Evolutionary conservation across 1,140 invertebrate genomes (phyloP), one percentile per base, ranked within the genome.

Genomic region (Cylas formicarius): DNA sequence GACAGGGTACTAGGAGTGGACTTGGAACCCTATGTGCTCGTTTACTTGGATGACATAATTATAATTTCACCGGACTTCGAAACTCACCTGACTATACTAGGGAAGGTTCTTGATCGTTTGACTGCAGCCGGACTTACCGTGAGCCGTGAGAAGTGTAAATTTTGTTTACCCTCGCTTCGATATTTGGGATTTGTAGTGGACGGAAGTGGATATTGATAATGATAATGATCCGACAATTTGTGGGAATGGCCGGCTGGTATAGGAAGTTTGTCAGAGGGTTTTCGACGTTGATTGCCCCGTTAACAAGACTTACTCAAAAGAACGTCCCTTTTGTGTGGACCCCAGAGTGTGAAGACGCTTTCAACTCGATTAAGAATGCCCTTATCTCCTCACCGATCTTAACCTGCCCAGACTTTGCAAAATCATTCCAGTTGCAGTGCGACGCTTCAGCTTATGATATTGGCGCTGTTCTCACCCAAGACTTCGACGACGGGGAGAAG

Each of bases 211-310:
- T 7, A 58, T 59, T 7, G 41, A 55, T 38, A 52, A 46, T 3
- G 47, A 55, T 7, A 60, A 62, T 36, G 27, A 42, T 4, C 6
- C 11, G 13, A 21, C 53, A 0, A 50, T 63, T 9, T 4, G 45
- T 10, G 33, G 57, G 1, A 65, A 57, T 21, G 50, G 52, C 2
- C 21, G 28, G 4, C 66, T 74, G 66, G 54, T 73, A 70, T 40
- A 52, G 67, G 29, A 52, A 65, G 11, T 74, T 72, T 44, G 49
- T 72, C 7, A 50, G 53, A 22, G 51, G 68, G 26, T 61, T 70
- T 34, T 51, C 66, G 3, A 49, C 51, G 5, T n/a, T 68, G 4
- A 56, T 60, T 7, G 54, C 45, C 1, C 67, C 68, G 9, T 44
- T 74, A 3, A 57, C 64, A 65, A 42, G 24, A 53, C 19, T 48